Conservation (phyloP, 2,113 vertebrate species). For the Syngnathoides biaculeatus region DNA sequence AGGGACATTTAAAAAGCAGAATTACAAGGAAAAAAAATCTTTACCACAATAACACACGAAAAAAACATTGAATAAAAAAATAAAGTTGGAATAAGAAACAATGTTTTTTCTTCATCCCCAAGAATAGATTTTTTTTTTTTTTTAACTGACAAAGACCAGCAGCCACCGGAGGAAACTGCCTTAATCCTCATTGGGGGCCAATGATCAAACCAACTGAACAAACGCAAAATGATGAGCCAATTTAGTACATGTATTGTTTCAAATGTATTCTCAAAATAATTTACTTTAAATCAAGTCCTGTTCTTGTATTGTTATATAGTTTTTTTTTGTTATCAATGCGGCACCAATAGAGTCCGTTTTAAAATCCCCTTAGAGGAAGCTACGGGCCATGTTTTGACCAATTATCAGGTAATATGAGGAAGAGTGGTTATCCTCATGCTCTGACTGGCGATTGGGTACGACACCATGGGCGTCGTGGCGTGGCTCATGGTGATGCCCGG, state of each 20-base stretch:
- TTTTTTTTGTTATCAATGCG: not conserved
- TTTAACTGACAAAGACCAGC: not conserved
- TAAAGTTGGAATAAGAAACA: too few species aligned
- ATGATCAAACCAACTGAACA: not conserved
- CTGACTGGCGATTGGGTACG: conserved; percentile 94
- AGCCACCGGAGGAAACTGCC: not conserved
- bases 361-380: conserved; percentile 9
- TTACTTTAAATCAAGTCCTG: not conserved
- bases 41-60: not conserved
- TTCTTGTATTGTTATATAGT: not conserved
- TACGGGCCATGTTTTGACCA: not conserved
- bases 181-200: too few species aligned
- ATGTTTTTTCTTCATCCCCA: too few species aligned
- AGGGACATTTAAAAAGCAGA: not conserved
- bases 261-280: not conserved
- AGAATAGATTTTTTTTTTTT: too few species aligned
- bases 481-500: conserved; percentile 96
- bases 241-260: not conserved
- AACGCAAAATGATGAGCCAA: not conserved
- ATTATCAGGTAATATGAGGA: conserved; percentile 78
- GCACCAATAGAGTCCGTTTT: not conserved
- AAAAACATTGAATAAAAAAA: not conserved
- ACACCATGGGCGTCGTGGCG: conserved; percentile 93
- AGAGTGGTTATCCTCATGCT: conserved; percentile 97
- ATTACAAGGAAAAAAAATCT: not conserved